Percentiles rank a stretch among this genome's conserved stretches.
Conservation (phyloP, 1,140 invertebrate genomes). For the Caerostris extrusa region DNA sequence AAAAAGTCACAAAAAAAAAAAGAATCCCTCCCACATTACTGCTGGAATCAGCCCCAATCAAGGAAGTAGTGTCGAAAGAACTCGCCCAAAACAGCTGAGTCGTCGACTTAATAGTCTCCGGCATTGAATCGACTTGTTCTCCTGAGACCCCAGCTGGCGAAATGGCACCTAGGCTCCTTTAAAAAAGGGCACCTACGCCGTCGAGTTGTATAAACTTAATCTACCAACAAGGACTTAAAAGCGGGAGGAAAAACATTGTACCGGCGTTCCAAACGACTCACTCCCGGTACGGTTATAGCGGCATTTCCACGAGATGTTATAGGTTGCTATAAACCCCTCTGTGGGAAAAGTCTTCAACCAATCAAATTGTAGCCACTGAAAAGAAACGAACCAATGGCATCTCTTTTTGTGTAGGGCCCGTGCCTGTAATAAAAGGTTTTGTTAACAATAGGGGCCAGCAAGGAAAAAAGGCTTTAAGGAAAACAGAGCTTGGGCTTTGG, state of each 20-base stretch:
- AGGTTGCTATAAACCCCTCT: slow-evolving; percentile 39
- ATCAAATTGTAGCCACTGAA: slow-evolving; percentile 67
- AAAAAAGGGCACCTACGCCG: not conserved
- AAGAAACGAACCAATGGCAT: slow-evolving; percentile 27
- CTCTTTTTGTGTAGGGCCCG: slow-evolving; percentile 42
- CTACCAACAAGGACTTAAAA: slow-evolving; percentile 25
- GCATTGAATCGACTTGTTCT: slow-evolving; percentile 14
- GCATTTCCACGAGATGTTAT: slow-evolving; percentile 58
- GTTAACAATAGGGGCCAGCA: slow-evolving; percentile 35
- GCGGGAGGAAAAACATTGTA: not conserved
- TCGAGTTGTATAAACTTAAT: slow-evolving; percentile 23
- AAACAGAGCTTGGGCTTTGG: slow-evolving; percentile 40
- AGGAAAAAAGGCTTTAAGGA: slow-evolving; percentile 37
- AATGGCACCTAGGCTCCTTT: not conserved
- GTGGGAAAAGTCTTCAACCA: slow-evolving; percentile 25
- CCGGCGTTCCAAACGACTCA: not conserved
- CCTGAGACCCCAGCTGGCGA: slow-evolving; percentile 35
- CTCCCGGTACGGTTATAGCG: slow-evolving; percentile 49
- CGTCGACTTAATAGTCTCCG: slow-evolving; percentile 13
- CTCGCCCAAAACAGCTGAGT: slow-evolving; percentile 23
- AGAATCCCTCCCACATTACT: slow-evolving; percentile 6
- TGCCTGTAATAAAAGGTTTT: slow-evolving; percentile 38
- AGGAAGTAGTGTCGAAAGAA: slow-evolving; percentile 62
- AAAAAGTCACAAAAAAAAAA: not conserved
- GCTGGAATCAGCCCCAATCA: slow-evolving; percentile 54